phyloP scores from a whole-genome alignment of 2,113 vertebrate genomes.

The Bostrychus sinensis region DNA sequence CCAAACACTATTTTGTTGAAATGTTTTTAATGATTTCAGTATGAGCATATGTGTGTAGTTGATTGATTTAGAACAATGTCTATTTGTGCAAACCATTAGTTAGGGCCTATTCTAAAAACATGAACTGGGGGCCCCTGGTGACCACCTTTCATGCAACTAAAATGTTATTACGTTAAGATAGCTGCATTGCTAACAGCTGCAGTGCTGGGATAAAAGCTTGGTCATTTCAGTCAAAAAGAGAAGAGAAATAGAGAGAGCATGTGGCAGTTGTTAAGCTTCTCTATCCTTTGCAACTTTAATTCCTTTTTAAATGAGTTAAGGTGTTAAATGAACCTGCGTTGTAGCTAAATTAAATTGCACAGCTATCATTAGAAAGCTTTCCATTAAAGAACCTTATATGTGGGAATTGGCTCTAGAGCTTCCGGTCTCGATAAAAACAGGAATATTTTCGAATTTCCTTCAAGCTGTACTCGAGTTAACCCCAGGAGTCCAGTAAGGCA shows the following conservation, averaged over 20 bases:
- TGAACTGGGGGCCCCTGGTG: background rate
- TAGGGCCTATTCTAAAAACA: background rate
- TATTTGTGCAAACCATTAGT: no score
- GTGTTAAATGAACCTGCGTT: slow-evolving; percentile 68
- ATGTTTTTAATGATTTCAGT: no score
- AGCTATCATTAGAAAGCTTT: slow-evolving; percentile 73
- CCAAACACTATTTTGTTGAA: no score
- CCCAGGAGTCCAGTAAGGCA: slow-evolving; percentile 51
- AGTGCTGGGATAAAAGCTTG: slow-evolving; percentile 1
- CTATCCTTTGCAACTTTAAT: slow-evolving; percentile 60
- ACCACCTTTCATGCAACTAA: background rate
- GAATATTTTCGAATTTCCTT: slow-evolving; percentile 73
- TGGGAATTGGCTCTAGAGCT: slow-evolving; percentile 67
- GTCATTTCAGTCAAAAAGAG: slow-evolving; percentile 22
- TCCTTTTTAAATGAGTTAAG: slow-evolving; percentile 73
- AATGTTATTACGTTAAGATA: background rate
- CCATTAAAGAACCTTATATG: slow-evolving; percentile 68
- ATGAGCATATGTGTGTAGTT: no score
- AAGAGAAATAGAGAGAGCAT: slow-evolving; percentile 15
- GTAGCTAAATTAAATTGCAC: slow-evolving; percentile 73
- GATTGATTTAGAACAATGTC: no score
- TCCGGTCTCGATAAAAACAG: slow-evolving; percentile 60
- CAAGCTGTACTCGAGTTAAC: slow-evolving; percentile 63
- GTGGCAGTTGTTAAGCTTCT: slow-evolving; percentile 39
- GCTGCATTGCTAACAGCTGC: background rate